Conservation (phyloP, 2,888 invertebrate species). For the Stenichneumon culpator region DNA sequence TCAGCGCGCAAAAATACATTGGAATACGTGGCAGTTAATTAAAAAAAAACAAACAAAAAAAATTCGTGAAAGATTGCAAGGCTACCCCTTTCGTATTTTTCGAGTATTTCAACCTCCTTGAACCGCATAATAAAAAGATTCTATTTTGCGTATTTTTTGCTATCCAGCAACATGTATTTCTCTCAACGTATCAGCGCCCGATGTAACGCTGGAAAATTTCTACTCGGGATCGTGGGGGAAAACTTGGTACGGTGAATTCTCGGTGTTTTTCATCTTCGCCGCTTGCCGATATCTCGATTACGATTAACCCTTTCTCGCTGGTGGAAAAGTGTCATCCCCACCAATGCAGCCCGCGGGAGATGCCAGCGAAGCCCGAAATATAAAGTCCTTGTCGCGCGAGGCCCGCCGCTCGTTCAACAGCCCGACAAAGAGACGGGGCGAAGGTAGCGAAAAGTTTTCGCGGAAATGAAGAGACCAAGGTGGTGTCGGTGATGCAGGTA, state of each 20-base stretch:
- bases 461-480: slow-evolving; percentile 53
- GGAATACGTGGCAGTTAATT: too few relatives aligned
- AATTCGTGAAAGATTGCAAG: too few relatives aligned
- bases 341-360: neutral
- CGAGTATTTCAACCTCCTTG: too few relatives aligned
- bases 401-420: neutral
- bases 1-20: too few relatives aligned
- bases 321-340: neutral
- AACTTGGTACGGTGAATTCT: neutral
- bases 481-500: slow-evolving; percentile 27
- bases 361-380: neutral
- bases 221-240: too few relatives aligned
- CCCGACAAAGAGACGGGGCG: neutral
- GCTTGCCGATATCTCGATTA: neutral
- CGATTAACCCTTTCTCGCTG: neutral
- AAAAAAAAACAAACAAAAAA: too few relatives aligned
- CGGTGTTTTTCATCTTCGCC: neutral
- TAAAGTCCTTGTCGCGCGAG: neutral
- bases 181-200: too few relatives aligned
- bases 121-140: too few relatives aligned
- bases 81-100: too few relatives aligned
- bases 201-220: too few relatives aligned
- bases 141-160: too few relatives aligned
- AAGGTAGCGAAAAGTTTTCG: slow-evolving; percentile 54
- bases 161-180: too few relatives aligned